Evolutionary conservation across 2,888 invertebrate genomes (phyloP), one percentile per base, ranked within the genome.

Genomic region (Meloe dianella): DNA sequence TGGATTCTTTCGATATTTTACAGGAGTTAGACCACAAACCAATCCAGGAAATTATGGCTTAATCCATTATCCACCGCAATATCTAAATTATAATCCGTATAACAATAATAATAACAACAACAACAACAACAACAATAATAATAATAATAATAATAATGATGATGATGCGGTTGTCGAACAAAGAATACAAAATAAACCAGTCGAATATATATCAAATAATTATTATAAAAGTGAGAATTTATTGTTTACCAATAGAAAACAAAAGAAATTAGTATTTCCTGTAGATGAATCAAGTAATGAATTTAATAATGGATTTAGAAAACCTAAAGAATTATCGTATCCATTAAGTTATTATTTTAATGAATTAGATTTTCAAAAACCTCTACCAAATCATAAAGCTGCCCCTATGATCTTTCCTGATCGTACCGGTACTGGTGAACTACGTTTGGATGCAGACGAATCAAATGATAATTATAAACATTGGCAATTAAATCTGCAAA

Each of bases 1-100:
- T 51, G 94, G 94, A 1, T 93, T 94, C 83, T 94, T 94, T 79
- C 86, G 92, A 69, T 92, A 92, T 79, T 94, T 94, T 78, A 90
- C 87, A 70, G 86, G 86, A 38, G 77, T 86, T 2, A 58, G 71
- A 54, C 86, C 86, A 62, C 80, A 82, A 65, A 85, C 73, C 63
- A 68, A 73, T 51, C 69, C 76, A 64, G 76, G 77, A 20, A 68
- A 74, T 58, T 74, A 72, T 30, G 30, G 56, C 8, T 29, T 60
- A 24, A 35, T 58, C 38, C 54, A 64, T 61, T 67, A 67, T 32
- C 60, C 57, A 24, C 63, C 60, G 17, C 47, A 35, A 38, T 38
- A 66, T 47, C 35, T 41, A 47, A 29, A 61, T 27, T 30, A 51
- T 54, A 51, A 61, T 22, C 47, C 47, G 10, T 51, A 51, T 22